Percentiles rank a stretch among this genome's conserved stretches.
phyloP scores from a whole-genome alignment of 2,113 vertebrate species.

The Zosterops hypoxanthus region DNA sequence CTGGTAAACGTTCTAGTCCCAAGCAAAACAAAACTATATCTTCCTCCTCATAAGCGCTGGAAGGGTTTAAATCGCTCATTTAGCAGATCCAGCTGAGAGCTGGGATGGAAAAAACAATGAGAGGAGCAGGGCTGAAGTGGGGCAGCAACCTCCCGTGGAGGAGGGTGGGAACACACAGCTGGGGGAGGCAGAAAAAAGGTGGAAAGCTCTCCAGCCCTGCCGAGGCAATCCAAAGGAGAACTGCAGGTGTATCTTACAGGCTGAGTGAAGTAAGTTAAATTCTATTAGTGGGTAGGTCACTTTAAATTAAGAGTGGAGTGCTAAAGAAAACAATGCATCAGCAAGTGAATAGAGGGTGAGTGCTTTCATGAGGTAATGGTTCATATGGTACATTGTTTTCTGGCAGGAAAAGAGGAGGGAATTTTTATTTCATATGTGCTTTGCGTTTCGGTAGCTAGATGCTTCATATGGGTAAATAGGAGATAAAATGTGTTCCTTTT shows the following conservation, averaged over 20 bases:
- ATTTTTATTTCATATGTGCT: background rate
- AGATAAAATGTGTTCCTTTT: background rate
- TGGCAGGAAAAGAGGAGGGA: background rate
- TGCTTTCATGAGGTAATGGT: background rate
- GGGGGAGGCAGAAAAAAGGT: background rate
- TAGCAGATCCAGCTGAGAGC: background rate
- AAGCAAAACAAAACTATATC: background rate
- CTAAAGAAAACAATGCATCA: background rate
- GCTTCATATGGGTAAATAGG: background rate
- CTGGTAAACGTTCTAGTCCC: background rate
- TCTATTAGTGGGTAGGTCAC: background rate
- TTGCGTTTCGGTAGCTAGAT: background rate
- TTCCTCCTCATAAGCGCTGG: background rate
- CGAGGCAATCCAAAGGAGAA: background rate
- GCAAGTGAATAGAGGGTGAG: background rate
- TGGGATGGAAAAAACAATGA: background rate
- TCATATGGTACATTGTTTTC: background rate
- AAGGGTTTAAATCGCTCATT: background rate
- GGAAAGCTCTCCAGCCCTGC: background rate
- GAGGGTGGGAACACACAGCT: constrained; percentile 25
- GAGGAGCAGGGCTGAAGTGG: background rate
- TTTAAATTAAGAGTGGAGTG: background rate
- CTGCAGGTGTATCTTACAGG: background rate
- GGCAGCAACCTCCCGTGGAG: background rate
- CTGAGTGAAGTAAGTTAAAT: constrained; percentile 30